Base-by-base conservation (phyloP, 2,888 invertebrate species). In the Chorisops tibialis region DNA sequence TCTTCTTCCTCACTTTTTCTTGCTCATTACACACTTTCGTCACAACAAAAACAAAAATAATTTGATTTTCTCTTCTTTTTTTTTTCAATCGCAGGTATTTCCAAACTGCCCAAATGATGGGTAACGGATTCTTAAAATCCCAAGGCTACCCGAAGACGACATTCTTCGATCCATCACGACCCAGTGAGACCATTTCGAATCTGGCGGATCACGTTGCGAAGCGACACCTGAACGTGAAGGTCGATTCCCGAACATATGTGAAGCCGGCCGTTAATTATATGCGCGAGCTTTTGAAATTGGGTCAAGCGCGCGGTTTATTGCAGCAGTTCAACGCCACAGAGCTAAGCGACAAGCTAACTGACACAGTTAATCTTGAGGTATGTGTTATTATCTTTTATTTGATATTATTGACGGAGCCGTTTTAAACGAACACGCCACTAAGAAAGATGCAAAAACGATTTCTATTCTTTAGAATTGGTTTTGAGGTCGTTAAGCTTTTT, bases 301-400 rank as follows among this genome's bases (percentile, higher is more conserved):
- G 88, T 1, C 86, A 89, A 68, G 79, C 85, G 21, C 85, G 85
- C 54, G 87, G 88, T 9, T 80, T 85, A 51, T 78, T 88, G 71
- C 82, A 84, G 16, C 81, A 81, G 54, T 82, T 87, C 39, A 87
- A 88, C 72, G 84, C 89, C 69, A 83, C 84, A 69, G 87, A 88
- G 61, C 78, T 92, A 7, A 88, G 88, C 11, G 87, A 88, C 74
- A 85, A 87, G 69, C 75, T 93, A 64, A 88, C 90, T 0, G 89
- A 91, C 72, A 87, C 89, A 1, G 82, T 93, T 52, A 92, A 92
- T 76, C 78, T 91, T 71, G 91, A 92, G 77, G 79, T 77, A 70
- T 9, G n/a, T n/a, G n/a, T n/a, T n/a, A n/a, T n/a, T n/a, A n/a
- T n/a, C n/a, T n/a, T n/a, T n/a, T n/a, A n/a, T n/a, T n/a, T n/a